Evolutionary conservation across 23 tunicate genomes (phyloP), one percentile per base, ranked within the genome.

Genomic region (Pegea sp.): DNA sequence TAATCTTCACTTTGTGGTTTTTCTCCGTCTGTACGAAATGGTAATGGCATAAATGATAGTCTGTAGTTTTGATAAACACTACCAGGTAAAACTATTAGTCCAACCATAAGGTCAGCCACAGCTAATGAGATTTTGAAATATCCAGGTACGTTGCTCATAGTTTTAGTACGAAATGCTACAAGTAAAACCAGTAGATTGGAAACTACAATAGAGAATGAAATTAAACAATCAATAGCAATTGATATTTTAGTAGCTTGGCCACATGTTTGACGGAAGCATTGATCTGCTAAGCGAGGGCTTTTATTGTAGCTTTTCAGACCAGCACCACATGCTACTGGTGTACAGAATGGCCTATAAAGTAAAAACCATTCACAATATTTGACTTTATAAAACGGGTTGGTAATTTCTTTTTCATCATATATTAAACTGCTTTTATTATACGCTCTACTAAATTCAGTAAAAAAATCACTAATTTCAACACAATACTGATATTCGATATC

Each of bases 61-160:
- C 57, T 69, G 59, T 65, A 72, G 31, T 63, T 69, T 5, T 59
- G 46, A 57, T 51, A 81, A 21, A 72, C 61, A 30, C 72, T 59
- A 22, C 65, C 63, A 0, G 93, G 93, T 26, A 72, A 33, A 2
- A 81, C 93, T 43, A 81, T 49, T n/a, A 67, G 26, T 21, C 93
- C 93, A 22, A 81, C 64, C 4, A 72, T 55, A 5, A 81, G 50
- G 49, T 81, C 93, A 19, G 93, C 81, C 30, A 73, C 50, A 2
- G 93, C 93, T 42, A 81, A 58, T 19, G 93, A 81, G 30, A 72
- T 67, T 62, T 81, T 81, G 61, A 81, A 81, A 49, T 81, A 81
- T n/a, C 93, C 93, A 4, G 93, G 93, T 7, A 81, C 57, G 66
- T 81, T 81, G 30, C 67, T 55, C 81, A 81, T 81, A 4, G 57